Conservation (phyloP, 2,797 vertebrate genomes). For the Danionella dracula region DNA sequence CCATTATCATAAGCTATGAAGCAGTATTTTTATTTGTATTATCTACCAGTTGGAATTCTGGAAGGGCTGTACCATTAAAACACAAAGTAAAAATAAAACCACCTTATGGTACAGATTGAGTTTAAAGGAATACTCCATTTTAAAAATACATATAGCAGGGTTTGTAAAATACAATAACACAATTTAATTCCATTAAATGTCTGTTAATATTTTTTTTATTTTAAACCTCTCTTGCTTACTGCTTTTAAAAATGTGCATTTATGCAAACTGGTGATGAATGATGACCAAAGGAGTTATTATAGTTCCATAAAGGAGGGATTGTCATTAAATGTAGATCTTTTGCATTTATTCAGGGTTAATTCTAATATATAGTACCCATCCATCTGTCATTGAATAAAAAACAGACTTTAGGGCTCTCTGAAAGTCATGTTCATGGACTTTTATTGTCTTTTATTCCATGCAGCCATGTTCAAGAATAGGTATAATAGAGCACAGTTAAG, state of each 20-base stretch:
- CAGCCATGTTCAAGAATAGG: slow-evolving; percentile 15
- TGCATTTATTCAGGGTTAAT: slow-evolving; percentile 32
- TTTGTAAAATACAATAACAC: too few species aligned
- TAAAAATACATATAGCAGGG: too few species aligned
- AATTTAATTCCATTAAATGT: too few species aligned
- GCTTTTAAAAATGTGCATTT: slow-evolving; percentile 39
- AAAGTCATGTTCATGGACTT: slow-evolving; percentile 27
- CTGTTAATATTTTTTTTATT: too few species aligned
- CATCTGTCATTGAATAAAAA: slow-evolving; percentile 32
- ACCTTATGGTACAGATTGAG: too few species aligned
- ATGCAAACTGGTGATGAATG: slow-evolving; percentile 28
- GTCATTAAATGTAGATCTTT: slow-evolving; percentile 41
- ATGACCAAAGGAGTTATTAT: slow-evolving; percentile 33
- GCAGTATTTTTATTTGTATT: too few species aligned
- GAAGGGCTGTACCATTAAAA: too few species aligned
- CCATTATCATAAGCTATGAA: too few species aligned
- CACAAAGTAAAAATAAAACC: too few species aligned
- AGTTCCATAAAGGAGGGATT: slow-evolving; percentile 33
- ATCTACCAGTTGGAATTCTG: too few species aligned
- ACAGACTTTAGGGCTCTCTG: slow-evolving; percentile 13
- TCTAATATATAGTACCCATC: background rate
- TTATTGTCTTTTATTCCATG: slow-evolving; percentile 15
- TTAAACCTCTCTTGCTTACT: too few species aligned
- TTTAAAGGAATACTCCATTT: too few species aligned
- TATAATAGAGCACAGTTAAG: slow-evolving; percentile 41